A percentile compares a stretch with the other conserved stretches of the same genome.
Conservation (phyloP, 2,888 invertebrate genomes). For the Cinara cedri region DNA sequence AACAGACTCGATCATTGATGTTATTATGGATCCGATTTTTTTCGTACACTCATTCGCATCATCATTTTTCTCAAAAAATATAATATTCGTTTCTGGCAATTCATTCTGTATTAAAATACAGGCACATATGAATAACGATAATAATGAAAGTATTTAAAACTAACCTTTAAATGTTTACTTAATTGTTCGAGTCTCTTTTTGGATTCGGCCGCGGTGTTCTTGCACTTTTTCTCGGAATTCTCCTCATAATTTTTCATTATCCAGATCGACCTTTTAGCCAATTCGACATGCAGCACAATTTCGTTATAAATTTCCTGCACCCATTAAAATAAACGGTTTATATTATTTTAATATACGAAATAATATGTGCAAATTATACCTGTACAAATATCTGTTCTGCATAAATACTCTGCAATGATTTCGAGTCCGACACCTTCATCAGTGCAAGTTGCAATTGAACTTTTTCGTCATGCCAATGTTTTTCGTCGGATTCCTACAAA, state of each 20-base stretch:
- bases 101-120: slow-evolving; percentile 47
- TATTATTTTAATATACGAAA: slow-evolving; percentile 1
- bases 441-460: slow-evolving; percentile 35
- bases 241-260: slow-evolving; percentile 63
- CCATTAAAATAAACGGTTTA: slow-evolving; percentile 35
- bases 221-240: background rate
- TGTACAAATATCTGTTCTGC: slow-evolving; percentile 24
- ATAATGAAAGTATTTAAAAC: background rate
- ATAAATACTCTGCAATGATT: background rate
- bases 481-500: slow-evolving; percentile 38
- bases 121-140: background rate
- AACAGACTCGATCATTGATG: slow-evolving; percentile 49
- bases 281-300: slow-evolving; percentile 75
- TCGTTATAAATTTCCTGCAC: slow-evolving; percentile 79
- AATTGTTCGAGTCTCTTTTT: slow-evolving; percentile 73
- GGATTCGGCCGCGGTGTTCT: slow-evolving; percentile 66
- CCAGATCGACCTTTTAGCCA: slow-evolving; percentile 81
- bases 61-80: slow-evolving; percentile 39
- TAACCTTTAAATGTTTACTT: slow-evolving; percentile 75
- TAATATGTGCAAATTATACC: slow-evolving; percentile 5
- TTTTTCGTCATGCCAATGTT: slow-evolving; percentile 29
- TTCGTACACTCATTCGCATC: slow-evolving; percentile 45
- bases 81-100: slow-evolving; percentile 56
- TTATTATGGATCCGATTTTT: slow-evolving; percentile 41
- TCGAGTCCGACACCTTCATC: slow-evolving; percentile 18